These are phyloP conservation scores for Pseudomyrmex concolor DNA, from an alignment of 1,140 invertebrate species.

Conservation along the genomic window DNA sequence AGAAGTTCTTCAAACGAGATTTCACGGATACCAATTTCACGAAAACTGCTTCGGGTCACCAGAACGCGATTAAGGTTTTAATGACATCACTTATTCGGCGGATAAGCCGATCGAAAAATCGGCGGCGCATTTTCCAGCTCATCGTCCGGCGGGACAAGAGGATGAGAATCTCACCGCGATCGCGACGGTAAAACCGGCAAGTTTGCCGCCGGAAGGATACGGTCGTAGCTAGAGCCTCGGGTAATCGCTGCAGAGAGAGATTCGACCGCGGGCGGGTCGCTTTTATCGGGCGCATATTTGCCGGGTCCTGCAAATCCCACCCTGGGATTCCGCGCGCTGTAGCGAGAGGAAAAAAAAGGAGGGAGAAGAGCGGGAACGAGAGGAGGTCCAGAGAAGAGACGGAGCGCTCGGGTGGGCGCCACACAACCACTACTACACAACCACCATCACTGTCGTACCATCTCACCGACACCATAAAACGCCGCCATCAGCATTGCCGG, in stretches of 20 bases:
- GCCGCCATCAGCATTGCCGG: conserved; percentile 25
- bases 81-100: conserved; percentile 58
- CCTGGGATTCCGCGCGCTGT: conserved; percentile 64
- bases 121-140: conserved; percentile 60
- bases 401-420: conserved; percentile 42
- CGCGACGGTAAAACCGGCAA: conserved; percentile 40
- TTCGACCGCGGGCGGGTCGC: conserved; percentile 59
- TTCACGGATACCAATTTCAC: conserved; percentile 51
- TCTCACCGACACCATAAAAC: conserved; percentile 43
- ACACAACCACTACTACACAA: conserved; percentile 33
- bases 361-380: conserved; percentile 52
- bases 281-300: conserved; percentile 76
- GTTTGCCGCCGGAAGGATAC: conserved; percentile 66
- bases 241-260: conserved; percentile 63
- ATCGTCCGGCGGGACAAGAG: conserved; percentile 34
- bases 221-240: conserved; percentile 64
- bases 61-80: conserved; percentile 57
- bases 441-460: conserved; percentile 3
- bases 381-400: conserved; percentile 59
- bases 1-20: conserved; percentile 9
- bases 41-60: conserved; percentile 38
- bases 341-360: conserved; percentile 33
- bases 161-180: conserved; percentile 24
- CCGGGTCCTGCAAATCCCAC: conserved; percentile 73
- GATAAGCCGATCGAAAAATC: conserved; percentile 61